phyloP scores from a whole-genome alignment of 2,888 invertebrate genomes.

The Polylopha cassiicola region DNA sequence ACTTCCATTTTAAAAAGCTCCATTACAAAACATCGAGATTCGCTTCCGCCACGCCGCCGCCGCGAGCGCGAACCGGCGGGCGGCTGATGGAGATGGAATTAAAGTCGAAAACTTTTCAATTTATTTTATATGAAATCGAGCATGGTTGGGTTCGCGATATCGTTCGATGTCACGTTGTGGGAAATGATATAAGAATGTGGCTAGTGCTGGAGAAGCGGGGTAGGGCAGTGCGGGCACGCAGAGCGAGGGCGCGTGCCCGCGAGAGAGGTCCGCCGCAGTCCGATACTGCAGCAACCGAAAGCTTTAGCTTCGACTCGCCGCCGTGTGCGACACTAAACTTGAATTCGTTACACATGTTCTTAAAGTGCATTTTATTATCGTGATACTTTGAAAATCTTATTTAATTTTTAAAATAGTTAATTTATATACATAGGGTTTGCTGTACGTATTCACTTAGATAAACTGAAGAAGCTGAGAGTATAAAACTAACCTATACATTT shows the following conservation, averaged over 20 bases:
- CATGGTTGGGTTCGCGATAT: slow-evolving; percentile 46
- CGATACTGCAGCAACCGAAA: slow-evolving; percentile 36
- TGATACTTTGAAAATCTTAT: slow-evolving; percentile 31
- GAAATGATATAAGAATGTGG: not conserved
- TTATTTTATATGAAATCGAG: slow-evolving; percentile 67
- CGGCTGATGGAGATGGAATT: slow-evolving; percentile 62
- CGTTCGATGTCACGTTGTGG: slow-evolving; percentile 21
- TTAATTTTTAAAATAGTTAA: too few species aligned
- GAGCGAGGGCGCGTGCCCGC: slow-evolving; percentile 13
- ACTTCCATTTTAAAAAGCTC: slow-evolving; percentile 78
- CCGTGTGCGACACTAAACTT: slow-evolving; percentile 61
- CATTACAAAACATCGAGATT: slow-evolving; percentile 78
- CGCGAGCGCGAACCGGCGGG: slow-evolving; percentile 57
- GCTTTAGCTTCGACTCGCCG: slow-evolving; percentile 38
- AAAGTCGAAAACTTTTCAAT: slow-evolving; percentile 70
- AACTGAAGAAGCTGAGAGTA: too few species aligned
- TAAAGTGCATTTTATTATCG: slow-evolving; percentile 33
- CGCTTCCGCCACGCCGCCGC: slow-evolving; percentile 70
- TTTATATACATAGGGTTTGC: too few species aligned
- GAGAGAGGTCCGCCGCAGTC: slow-evolving; percentile 30
- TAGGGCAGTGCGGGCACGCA: not conserved
- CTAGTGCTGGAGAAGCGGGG: not conserved
- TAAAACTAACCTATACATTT: too few species aligned
- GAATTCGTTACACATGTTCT: slow-evolving; percentile 65
- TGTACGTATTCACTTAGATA: too few species aligned